These are phyloP conservation scores for Trigoniulus corallinus DNA, from an alignment of 1,140 invertebrate species.

Conservation along the genomic window DNA sequence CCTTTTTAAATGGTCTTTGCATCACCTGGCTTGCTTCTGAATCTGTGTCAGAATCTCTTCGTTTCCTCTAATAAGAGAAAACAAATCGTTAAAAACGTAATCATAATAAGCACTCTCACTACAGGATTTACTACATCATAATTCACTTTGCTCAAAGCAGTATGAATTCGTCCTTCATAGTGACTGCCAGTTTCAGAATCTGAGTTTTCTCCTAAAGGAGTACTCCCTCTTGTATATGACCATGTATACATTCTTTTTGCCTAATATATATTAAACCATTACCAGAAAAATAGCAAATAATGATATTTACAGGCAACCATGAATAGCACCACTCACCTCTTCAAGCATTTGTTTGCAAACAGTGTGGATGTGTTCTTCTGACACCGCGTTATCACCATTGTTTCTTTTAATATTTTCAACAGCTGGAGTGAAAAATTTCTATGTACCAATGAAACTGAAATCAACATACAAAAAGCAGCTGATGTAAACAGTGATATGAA, in stretches of 20 bases:
- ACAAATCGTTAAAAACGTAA: too few species aligned
- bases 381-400: conserved; percentile 49
- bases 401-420: conserved; percentile 59
- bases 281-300: conserved; percentile 1
- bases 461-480: conserved; percentile 7
- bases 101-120: too few species aligned
- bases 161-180: conserved; percentile 11
- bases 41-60: conserved; percentile 42
- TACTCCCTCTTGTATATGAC: conserved; percentile 19
- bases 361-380: conserved; percentile 51
- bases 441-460: conserved; percentile 21
- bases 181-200: conserved; percentile 19
- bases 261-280: too few species aligned
- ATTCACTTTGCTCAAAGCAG: conserved; percentile 2
- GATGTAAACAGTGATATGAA: not conserved
- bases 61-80: conserved; percentile 37
- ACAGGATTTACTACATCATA: too few species aligned
- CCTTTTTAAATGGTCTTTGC: conserved; percentile 16
- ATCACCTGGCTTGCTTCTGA: conserved; percentile 29
- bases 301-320: not conserved
- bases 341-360: conserved; percentile 59
- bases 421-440: conserved; percentile 59
- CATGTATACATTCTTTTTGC: conserved; percentile 45
- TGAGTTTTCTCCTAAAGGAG: conserved; percentile 21
- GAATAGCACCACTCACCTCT: conserved; percentile 26